Evolutionary conservation across 1,140 invertebrate genomes (phyloP), one percentile per base, ranked within the genome.

Genomic region (Saccostrea glomerata): DNA sequence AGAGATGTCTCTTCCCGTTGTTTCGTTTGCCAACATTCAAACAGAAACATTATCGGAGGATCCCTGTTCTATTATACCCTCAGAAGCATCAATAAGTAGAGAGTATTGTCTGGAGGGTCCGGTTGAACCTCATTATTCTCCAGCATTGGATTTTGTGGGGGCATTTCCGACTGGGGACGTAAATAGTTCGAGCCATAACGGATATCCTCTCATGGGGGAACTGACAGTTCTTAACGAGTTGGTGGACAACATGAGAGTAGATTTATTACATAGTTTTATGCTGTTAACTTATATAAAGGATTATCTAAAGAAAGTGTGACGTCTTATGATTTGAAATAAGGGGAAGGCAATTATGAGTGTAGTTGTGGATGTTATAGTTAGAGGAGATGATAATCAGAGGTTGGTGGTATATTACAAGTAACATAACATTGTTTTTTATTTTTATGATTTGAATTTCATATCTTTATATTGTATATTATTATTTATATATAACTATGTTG

Each of bases 371-470:
- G 63, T 70, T 70, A 70, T 70, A 58, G 56, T 70, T 70, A n/a
- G 9, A 70, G 63, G 17, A 70, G n/a, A 70, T 25, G 9, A 70
- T 70, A 70, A 70, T 70, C 63, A 70, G 63, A 70, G 63, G 63
- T 70, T 70, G 23, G 23, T 70, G 63, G 1, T 70, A 70, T 70
- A 70, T 70, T 70, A 9, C 63, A 70, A 70, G 23, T 70, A 70
- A 70, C 63, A 70, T 70, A 70, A 70, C 63, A 70, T 70, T 70
- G 13, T 70, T 70, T 58, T 70, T 70, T 70, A 70, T 70, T 70
- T 70, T 70, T 20, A 70, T 70, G 63, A 23, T n/a, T 70, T 70
- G 63, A 70, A 70, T 70, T 20, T 25, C 9, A n/a, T 70, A 70
- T 70, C 63, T 70, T 70, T 70, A 25, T 70, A 70, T n/a, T 70